Evolutionary conservation across 2,797 vertebrate genomes (phyloP).

Genomic region (Notolabrus celidotus): DNA sequence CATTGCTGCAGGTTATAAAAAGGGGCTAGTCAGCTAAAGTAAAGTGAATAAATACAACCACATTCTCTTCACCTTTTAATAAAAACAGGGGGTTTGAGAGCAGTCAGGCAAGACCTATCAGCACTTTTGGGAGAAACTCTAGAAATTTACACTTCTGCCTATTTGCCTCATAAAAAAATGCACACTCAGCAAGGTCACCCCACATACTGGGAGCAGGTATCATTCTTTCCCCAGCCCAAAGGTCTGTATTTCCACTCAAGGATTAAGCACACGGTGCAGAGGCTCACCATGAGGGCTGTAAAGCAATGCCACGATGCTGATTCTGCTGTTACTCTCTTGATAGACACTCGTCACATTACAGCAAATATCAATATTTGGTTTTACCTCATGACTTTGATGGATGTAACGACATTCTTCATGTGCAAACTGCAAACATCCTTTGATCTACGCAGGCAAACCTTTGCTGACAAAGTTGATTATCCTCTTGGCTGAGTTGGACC

Average conservation of each 20-base stretch:
- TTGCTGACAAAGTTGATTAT: not conserved
- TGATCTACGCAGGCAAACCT: not conserved
- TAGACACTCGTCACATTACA: not conserved
- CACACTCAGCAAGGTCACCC: conserved; percentile 23
- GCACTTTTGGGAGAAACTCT: no score
- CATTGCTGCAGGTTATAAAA: no score
- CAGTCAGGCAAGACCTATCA: no score
- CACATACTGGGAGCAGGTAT: conserved; percentile 11
- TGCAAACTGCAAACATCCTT: conserved; percentile 8
- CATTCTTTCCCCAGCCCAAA: conserved; percentile 29
- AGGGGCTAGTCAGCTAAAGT: no score
- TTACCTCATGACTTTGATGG: not conserved
- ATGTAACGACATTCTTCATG: not conserved
- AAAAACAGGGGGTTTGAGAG: no score
- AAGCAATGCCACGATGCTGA: not conserved
- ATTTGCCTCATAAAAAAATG: conserved; percentile 21
- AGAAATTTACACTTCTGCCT: not conserved
- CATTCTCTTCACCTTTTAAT: no score
- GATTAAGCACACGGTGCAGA: conserved; percentile 41
- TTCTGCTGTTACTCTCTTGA: not conserved
- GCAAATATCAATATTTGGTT: conserved; percentile 9
- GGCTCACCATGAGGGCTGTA: conserved; percentile 8
- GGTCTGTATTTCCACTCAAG: conserved; percentile 40
- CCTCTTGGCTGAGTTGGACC: not conserved
- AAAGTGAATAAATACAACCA: not conserved